Percentiles rank a stretch among this genome's conserved stretches.
Conservation (phyloP, 1,140 invertebrate genomes). For the Drosophila funebris region DNA sequence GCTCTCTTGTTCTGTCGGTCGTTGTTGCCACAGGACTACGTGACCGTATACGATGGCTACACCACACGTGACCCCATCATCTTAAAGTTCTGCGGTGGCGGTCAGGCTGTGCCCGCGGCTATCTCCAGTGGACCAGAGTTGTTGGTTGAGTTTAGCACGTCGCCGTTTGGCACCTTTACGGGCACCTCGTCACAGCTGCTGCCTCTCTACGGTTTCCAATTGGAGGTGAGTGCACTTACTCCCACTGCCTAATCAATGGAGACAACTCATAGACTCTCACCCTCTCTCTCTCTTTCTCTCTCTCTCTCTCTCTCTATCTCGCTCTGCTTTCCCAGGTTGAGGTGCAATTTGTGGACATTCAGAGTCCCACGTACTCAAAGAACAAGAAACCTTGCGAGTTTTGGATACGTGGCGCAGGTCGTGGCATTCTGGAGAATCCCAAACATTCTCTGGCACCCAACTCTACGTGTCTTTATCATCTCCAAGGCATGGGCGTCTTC, state of each 20-base stretch:
- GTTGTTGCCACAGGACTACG: conserved; percentile 88
- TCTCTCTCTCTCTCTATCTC: not conserved
- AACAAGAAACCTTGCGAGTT: conserved; percentile 94
- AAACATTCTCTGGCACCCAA: conserved; percentile 92
- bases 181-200: conserved; percentile 89
- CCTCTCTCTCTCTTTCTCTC: too few species aligned
- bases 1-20: not conserved
- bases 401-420: conserved; percentile 91
- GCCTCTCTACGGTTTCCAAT: conserved; percentile 93
- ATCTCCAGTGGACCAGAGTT: conserved; percentile 93
- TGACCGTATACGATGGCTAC: conserved; percentile 95
- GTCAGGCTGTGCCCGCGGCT: conserved; percentile 91
- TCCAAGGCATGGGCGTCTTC: conserved; percentile 85
- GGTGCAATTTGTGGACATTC: conserved; percentile 92
- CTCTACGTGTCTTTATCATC: conserved; percentile 93
- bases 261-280: not conserved
- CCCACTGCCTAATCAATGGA: too few species aligned
- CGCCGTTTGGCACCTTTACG: conserved; percentile 93
- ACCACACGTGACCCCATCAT: conserved; percentile 94
- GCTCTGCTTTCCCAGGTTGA: conserved; percentile 83
- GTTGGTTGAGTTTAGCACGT: conserved; percentile 95
- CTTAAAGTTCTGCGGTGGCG: conserved; percentile 94
- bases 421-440: conserved; percentile 91
- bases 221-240: conserved; percentile 88
- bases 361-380: conserved; percentile 90